Evolutionary conservation across 2,888 invertebrate species (phyloP).

Genomic region (Phania funesta): DNA sequence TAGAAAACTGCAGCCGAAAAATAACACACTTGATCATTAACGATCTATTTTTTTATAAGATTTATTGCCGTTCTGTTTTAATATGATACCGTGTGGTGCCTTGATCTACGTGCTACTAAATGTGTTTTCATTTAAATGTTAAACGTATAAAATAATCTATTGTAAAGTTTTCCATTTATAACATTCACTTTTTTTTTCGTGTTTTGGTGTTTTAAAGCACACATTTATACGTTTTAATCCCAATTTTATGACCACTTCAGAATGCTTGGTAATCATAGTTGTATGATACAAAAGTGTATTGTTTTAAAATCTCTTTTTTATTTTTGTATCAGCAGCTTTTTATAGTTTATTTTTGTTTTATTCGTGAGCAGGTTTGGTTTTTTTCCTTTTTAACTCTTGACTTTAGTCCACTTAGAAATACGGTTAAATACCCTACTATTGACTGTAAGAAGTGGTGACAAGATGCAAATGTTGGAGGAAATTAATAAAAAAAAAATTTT

Average conservation of each 20-base stretch:
- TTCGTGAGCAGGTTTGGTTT: neutral
- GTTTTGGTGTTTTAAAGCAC: neutral
- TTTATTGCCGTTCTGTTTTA: constrained; percentile 14
- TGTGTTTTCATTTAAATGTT: constrained; percentile 23
- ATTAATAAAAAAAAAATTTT: too few species aligned
- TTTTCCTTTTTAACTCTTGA: constrained; percentile 55
- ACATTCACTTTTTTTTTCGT: constrained; percentile 4
- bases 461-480: neutral
- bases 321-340: constrained; percentile 24
- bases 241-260: constrained; percentile 40
- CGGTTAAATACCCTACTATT: neutral
- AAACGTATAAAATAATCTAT: constrained; percentile 11
- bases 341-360: constrained; percentile 33
- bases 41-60: neutral
- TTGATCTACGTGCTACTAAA: neutral
- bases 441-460: neutral
- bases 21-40: neutral
- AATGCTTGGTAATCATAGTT: constrained; percentile 23
- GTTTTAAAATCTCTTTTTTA: constrained; percentile 28
- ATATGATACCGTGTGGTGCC: constrained; percentile 3
- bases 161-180: constrained; percentile 1
- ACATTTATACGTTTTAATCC: constrained; percentile 25
- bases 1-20: neutral
- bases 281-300: constrained; percentile 33
- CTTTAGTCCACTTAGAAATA: constrained; percentile 42